Evolutionary conservation across 2,888 invertebrate genomes (phyloP), one percentile per base, ranked within the genome.

Genomic region (Nematopogon swammerdamellus): DNA sequence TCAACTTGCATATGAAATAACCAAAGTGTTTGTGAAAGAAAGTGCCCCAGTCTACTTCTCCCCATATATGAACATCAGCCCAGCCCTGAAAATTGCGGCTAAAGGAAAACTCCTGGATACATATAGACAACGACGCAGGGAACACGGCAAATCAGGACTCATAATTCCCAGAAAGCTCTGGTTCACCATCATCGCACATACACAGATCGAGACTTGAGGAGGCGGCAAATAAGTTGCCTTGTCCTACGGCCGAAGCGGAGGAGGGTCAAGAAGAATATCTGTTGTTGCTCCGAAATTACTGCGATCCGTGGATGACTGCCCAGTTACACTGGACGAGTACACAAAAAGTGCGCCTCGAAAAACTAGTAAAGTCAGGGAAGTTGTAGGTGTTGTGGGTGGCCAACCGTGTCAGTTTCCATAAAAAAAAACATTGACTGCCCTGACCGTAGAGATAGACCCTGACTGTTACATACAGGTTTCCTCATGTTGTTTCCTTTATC

Each of bases 11-110:
- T 46, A 46, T n/a, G 46, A 46, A 46, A 46, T 46, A 14, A 46
- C 46, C 8, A 46, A 46, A 46, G 46, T 46, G 16, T 46, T 46
- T n/a, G 5, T 16, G 19, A 46, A 46, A 46, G 46, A 46, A 19
- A 46, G 46, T 46, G 46, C 46, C 46, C 46, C 46, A 14, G 20
- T 46, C 16, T 46, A 46, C 46, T 46, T 46, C 25, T 46, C 20
- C 19, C 46, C 46, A 46, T 46, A 20, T n/a, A 46, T 46, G 46
- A 46, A 20, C 16, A 19, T 46, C 8, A 46, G 46, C n/a, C 46
- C 46, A 19, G 46, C 46, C 11, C 2, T 36, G n/a, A 44, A 44
- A 44, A 44, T 44, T 44, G 44, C 44, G 19, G 44, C 44, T 10
- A 44, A 11, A 19, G 44, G 44, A 18, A 44, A 44, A 19, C 19